These are phyloP conservation scores for Pyrgus malvae DNA, from an alignment of 2,888 invertebrate genomes.

Conservation along the genomic window DNA sequence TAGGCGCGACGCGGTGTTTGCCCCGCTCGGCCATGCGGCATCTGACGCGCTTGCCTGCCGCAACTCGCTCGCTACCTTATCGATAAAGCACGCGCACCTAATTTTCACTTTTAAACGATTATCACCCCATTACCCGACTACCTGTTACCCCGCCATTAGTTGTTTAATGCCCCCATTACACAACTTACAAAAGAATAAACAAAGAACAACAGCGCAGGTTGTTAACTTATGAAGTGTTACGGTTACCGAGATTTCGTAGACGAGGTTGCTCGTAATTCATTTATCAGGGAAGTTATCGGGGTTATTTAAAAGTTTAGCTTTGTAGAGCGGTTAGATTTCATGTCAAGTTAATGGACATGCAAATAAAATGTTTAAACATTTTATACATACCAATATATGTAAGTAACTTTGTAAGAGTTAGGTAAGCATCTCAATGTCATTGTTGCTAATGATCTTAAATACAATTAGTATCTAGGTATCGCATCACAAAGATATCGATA, in stretches of 20 bases:
- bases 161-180: slow-evolving; percentile 3
- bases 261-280: neutral
- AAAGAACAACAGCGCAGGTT: slow-evolving; percentile 11
- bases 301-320: neutral
- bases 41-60: slow-evolving; percentile 53
- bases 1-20: slow-evolving; percentile 76
- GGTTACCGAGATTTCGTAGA: neutral
- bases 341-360: no score
- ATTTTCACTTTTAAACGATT: slow-evolving; percentile 36
- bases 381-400: no score
- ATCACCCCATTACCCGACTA: slow-evolving; percentile 31
- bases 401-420: no score
- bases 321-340: no score
- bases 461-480: no score
- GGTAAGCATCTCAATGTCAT: no score
- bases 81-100: slow-evolving; percentile 41
- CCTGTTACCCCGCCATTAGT: slow-evolving; percentile 27
- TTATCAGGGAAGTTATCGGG: neutral
- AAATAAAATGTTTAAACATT: neutral
- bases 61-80: slow-evolving; percentile 37
- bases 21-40: slow-evolving; percentile 79
- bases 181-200: neutral
- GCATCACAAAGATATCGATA: no score
- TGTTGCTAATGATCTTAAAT: no score
- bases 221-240: slow-evolving; percentile 6